Percentiles rank a stretch among this genome's conserved stretches.
Evolutionary conservation across 2,113 vertebrate species (phyloP).

Genomic region (Numida meleagris): DNA sequence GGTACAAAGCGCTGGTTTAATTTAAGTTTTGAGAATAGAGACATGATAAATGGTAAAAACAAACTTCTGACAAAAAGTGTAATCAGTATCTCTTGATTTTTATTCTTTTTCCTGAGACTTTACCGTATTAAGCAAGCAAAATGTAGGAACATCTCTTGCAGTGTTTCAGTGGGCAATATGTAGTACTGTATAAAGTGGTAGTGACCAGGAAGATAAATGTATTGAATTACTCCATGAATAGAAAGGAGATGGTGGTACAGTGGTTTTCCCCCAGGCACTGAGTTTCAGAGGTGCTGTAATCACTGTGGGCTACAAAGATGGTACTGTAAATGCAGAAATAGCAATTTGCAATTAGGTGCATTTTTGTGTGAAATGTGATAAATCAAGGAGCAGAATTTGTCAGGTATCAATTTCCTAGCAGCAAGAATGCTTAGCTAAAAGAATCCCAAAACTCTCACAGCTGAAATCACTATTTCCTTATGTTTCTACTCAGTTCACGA

Average conservation of each 20-base stretch:
- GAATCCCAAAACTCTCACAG: neutral
- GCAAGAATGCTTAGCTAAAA: constrained; percentile 50
- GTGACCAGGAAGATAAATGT: constrained; percentile 8
- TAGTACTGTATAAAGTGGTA: neutral
- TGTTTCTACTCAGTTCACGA: constrained; percentile 30
- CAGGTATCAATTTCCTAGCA: constrained; percentile 15
- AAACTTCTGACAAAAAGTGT: neutral
- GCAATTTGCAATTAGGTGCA: constrained; percentile 50
- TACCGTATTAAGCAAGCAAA: neutral
- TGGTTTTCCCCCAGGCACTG: constrained; percentile 15
- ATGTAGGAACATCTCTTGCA: neutral
- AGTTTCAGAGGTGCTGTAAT: constrained; percentile 53
- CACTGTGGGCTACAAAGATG: constrained; percentile 27
- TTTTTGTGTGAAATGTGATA: constrained; percentile 65
- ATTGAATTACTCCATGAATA: constrained; percentile 35
- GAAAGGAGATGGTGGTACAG: neutral
- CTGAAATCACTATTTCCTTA: constrained; percentile 33
- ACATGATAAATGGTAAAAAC: neutral
- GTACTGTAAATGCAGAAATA: constrained; percentile 47
- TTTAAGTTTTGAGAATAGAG: neutral
- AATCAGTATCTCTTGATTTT: neutral
- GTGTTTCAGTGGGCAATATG: constrained; percentile 22
- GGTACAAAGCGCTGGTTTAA: neutral
- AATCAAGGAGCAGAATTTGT: constrained; percentile 57
- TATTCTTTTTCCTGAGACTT: neutral